Base-by-base conservation (phyloP, 2,113 vertebrate species). In the Halcyon senegalensis region DNA sequence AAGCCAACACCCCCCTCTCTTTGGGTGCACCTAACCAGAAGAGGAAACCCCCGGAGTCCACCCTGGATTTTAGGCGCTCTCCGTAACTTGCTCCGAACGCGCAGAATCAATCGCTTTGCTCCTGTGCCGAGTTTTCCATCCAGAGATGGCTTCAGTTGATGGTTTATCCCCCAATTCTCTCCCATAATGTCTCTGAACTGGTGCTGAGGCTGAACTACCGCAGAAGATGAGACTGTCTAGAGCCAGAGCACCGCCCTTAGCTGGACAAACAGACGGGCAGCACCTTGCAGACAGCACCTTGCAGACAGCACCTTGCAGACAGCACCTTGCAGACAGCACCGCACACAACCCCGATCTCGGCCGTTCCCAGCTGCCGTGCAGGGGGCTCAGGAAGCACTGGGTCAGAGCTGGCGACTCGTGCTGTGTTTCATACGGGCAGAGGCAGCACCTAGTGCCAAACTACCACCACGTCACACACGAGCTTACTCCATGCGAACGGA, bases 1-100 rank as follows among this genome's bases (percentile, higher is more conserved):
- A 15, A 20, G 10, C 43, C 28, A 70, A 20, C 3, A 44, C 62
- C 25, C 4, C 46, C 46, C 20, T 1, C 1, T 2, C 30, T 43
- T 6, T 21, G 58, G 44, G 15, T 31, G 55, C 13, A 37, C 20
- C 21, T 25, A 31, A 73, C n/a, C 10, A 16, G 37, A 39, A 17
- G 9, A 7, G 7, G 7, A 39, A 53, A 5, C 0, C 4, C 63
- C 56, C 30, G 3, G 2, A 11, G 12, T 4, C 28, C 13, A 1
- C 3, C 8, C 24, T 28, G n/a, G 55, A 5, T 7, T 17, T 46
- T 4, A 11, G n/a, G 28, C 11, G 7, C 53, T 4, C 41, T 55
- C 50, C 2, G 19, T 4, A 37, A 16, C 66, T 10, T 7, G 12
- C 37, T 56, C 48, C 0, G 0, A 55, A 62, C 0, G 5, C 53